Evolutionary conservation across 2,888 invertebrate genomes (phyloP).

Genomic region (Nowickia ferox): DNA sequence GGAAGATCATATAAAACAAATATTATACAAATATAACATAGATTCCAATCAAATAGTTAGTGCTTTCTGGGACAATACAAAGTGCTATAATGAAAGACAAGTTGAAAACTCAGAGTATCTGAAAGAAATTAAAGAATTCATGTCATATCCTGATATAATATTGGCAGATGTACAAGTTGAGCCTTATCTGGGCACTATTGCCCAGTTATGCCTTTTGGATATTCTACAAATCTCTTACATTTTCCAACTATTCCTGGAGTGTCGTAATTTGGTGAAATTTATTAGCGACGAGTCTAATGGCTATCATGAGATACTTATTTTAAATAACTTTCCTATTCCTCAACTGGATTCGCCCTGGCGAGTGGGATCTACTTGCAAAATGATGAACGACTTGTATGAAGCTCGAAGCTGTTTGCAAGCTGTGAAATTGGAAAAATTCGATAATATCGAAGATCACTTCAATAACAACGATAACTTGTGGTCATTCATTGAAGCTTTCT

Average conservation of each 20-base stretch:
- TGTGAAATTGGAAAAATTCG: slow-evolving; percentile 43
- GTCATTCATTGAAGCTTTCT: slow-evolving; percentile 56
- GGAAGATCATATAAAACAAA: slow-evolving; percentile 44
- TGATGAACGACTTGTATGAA: slow-evolving; percentile 45
- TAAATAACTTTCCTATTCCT: slow-evolving; percentile 26
- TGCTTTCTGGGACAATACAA: slow-evolving; percentile 50
- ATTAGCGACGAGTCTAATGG: slow-evolving; percentile 42
- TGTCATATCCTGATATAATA: slow-evolving; percentile 20
- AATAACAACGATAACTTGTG: slow-evolving; percentile 36
- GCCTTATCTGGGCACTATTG: slow-evolving; percentile 33
- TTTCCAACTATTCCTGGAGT: slow-evolving; percentile 38
- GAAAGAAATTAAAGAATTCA: slow-evolving; percentile 37
- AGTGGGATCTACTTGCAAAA: slow-evolving; percentile 52
- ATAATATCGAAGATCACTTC: slow-evolving; percentile 38
- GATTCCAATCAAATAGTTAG: slow-evolving; percentile 60
- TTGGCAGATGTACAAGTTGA: slow-evolving; percentile 40
- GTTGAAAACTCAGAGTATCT: slow-evolving; percentile 47
- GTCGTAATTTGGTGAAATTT: slow-evolving; percentile 59
- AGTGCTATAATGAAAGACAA: neutral
- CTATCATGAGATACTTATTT: slow-evolving; percentile 43
- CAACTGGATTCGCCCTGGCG: slow-evolving; percentile 65
- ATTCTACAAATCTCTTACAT: slow-evolving; percentile 48
- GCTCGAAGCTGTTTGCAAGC: slow-evolving; percentile 30
- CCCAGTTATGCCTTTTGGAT: slow-evolving; percentile 53
- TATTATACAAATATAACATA: slow-evolving; percentile 60